phyloP scores from a whole-genome alignment of 2,888 invertebrate species.

The Apoderus coryli region DNA sequence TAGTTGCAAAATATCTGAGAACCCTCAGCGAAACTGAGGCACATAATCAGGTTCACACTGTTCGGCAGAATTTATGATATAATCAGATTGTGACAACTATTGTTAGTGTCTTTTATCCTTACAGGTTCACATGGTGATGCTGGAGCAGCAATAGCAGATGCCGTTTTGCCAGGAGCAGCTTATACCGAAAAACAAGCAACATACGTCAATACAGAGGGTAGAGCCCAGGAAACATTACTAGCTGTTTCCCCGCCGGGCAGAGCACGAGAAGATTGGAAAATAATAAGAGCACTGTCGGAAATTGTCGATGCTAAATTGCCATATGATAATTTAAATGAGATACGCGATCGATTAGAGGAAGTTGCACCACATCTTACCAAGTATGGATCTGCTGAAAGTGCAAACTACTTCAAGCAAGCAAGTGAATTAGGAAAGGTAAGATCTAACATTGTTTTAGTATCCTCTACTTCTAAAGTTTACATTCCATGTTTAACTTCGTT shows the following conservation, averaged over 20 bases:
- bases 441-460: too few species aligned
- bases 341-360: conserved; percentile 68
- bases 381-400: conserved; percentile 70
- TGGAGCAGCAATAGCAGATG: conserved; percentile 86
- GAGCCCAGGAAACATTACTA: conserved; percentile 77
- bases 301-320: conserved; percentile 50
- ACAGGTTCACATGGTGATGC: conserved; percentile 90
- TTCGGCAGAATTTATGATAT: too few species aligned
- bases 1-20: too few species aligned
- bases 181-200: conserved; percentile 98
- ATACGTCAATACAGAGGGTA: conserved; percentile 95
- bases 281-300: conserved; percentile 91
- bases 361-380: conserved; percentile 79
- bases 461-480: too few species aligned
- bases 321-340: conserved; percentile 74
- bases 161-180: conserved; percentile 88
- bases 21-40: too few species aligned
- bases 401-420: conserved; percentile 73
- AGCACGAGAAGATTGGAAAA: conserved; percentile 97
- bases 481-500: too few species aligned
- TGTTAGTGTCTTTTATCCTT: conserved; percentile 5
- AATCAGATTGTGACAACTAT: too few species aligned
- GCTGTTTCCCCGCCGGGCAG: conserved; percentile 85
- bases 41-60: too few species aligned
- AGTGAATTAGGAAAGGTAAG: conserved; percentile 52